A percentile compares a stretch with the other conserved stretches of the same genome.
Conservation (phyloP, 2,797 vertebrate species). For the Schizothorax lantsangensis region DNA sequence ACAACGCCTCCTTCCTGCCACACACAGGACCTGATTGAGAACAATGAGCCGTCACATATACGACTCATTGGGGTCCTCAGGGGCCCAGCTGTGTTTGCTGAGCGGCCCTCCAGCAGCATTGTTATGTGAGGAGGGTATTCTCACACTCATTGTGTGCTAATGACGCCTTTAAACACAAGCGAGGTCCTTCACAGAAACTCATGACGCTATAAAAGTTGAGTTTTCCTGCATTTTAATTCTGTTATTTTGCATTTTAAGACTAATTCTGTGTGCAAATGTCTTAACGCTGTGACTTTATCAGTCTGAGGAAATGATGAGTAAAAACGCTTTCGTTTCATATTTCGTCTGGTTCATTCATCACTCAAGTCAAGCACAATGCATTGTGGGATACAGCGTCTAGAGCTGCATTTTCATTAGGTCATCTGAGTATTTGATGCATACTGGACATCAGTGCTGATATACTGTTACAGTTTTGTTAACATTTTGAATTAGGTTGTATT, state of each 20-base stretch:
- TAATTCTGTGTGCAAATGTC: background rate
- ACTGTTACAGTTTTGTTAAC: background rate
- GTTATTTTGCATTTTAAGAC: background rate
- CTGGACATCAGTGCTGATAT: background rate
- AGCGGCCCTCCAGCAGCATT: slow-evolving; percentile 78
- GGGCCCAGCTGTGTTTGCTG: slow-evolving; percentile 86
- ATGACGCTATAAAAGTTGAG: background rate
- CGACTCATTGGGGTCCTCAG: slow-evolving; percentile 79
- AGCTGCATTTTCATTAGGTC: background rate
- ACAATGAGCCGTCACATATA: slow-evolving; percentile 68
- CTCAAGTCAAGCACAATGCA: background rate
- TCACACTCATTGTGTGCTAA: slow-evolving; percentile 64
- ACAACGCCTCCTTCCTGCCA: slow-evolving; percentile 40
- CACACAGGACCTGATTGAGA: slow-evolving; percentile 36
- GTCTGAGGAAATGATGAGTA: background rate
- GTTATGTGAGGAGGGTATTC: slow-evolving; percentile 80
- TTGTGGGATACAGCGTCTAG: background rate
- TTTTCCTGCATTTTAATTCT: background rate
- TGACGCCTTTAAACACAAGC: slow-evolving; percentile 39
- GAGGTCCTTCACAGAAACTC: slow-evolving; percentile 26
- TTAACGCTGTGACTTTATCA: background rate
- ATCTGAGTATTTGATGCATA: background rate
- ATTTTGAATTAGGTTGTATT: background rate
- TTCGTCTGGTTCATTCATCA: background rate
- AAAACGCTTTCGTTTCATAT: background rate